Evolutionary conservation across 2,888 invertebrate genomes (phyloP).

Genomic region (Yponomeuta sedellus): DNA sequence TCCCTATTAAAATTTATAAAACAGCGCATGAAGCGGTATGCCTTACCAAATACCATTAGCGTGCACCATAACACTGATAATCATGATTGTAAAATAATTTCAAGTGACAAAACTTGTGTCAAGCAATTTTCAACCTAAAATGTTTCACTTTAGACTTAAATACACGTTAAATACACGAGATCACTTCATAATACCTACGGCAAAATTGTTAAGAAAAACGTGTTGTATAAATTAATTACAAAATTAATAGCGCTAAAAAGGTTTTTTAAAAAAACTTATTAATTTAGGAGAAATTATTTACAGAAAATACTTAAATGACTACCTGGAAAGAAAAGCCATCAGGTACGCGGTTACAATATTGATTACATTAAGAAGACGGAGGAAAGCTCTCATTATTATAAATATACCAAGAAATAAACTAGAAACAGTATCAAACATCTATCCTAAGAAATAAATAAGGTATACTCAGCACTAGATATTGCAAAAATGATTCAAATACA

Average conservation of each 20-base stretch:
- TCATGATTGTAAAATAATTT: too few species aligned
- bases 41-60: background rate
- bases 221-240: background rate
- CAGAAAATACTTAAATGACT: background rate
- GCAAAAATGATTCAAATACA: too few species aligned
- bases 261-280: too few species aligned
- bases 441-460: background rate
- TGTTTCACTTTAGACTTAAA: background rate
- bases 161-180: background rate
- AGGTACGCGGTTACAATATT: conserved; percentile 6
- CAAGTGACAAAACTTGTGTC: too few species aligned
- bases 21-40: too few species aligned
- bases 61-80: background rate
- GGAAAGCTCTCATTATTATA: background rate
- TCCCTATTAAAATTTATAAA: background rate
- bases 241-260: background rate
- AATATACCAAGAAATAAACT: background rate
- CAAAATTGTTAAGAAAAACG: background rate
- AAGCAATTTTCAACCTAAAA: too few species aligned
- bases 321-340: background rate
- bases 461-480: too few species aligned
- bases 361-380: background rate
- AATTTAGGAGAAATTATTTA: too few species aligned
- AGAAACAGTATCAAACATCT: background rate
- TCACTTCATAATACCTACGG: background rate